Evolutionary conservation across 2,113 vertebrate genomes (phyloP).

Genomic region (Charadrius vociferus): DNA sequence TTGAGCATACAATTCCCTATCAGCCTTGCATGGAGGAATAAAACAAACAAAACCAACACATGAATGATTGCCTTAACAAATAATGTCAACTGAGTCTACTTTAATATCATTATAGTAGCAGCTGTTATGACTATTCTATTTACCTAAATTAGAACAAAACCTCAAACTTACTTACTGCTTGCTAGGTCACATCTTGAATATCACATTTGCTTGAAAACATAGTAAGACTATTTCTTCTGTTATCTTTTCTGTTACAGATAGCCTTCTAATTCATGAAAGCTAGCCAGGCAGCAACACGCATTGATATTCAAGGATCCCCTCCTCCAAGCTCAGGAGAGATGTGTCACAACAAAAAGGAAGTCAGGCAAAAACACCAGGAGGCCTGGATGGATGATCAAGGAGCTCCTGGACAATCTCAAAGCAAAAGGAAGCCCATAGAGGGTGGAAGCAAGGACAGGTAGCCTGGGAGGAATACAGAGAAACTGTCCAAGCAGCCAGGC

Average conservation of each 20-base stretch:
- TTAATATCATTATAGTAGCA: not conserved
- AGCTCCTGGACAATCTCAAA: not conserved
- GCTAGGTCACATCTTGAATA: not conserved
- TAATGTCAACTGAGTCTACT: not conserved
- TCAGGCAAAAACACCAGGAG: not conserved
- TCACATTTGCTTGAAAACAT: not conserved
- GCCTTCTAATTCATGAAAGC: not conserved
- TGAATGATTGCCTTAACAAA: not conserved
- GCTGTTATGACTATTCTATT: not conserved
- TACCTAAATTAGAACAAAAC: not conserved
- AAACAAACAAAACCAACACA: not conserved
- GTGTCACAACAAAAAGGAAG: not conserved
- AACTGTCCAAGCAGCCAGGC: no score
- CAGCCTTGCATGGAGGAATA: not conserved
- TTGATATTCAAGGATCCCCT: not conserved
- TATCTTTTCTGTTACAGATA: not conserved
- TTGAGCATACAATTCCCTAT: not conserved
- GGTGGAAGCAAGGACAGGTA: no score
- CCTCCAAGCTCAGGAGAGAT: not conserved
- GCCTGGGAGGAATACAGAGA: no score
- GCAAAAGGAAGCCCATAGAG: no score
- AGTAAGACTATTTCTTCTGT: not conserved
- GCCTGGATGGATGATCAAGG: not conserved
- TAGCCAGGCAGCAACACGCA: not conserved
- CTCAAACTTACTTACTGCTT: not conserved